A percentile compares a stretch with the other conserved stretches of the same genome.
These are phyloP conservation scores for Bombus haemorrhoidalis DNA, from an alignment of 1,140 invertebrate genomes.

Conservation along the genomic window DNA sequence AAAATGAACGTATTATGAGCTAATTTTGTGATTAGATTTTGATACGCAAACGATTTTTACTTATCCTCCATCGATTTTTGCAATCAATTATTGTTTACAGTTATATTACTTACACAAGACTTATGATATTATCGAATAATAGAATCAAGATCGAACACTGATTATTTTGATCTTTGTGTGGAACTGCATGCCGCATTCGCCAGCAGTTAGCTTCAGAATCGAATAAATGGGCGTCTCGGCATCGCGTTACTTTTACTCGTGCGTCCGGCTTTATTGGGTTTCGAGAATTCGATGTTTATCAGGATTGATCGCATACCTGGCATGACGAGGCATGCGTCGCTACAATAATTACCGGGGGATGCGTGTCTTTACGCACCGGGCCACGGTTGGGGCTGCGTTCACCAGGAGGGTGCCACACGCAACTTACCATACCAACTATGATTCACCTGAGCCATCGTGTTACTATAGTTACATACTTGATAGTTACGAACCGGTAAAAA, in stretches of 20 bases:
- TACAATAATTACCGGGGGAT: conserved; percentile 64
- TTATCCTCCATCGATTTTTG: too few species aligned
- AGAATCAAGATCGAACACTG: too few species aligned
- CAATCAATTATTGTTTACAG: too few species aligned
- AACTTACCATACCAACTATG: conserved; percentile 61
- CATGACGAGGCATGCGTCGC: conserved; percentile 71
- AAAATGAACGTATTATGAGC: too few species aligned
- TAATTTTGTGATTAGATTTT: too few species aligned
- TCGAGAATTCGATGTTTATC: conserved; percentile 60
- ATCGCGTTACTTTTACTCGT: conserved; percentile 1
- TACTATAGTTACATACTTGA: conserved; percentile 64
- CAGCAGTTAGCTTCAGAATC: neutral
- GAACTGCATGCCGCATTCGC: too few species aligned
- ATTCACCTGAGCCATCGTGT: conserved; percentile 69
- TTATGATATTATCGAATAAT: too few species aligned
- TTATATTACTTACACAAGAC: too few species aligned
- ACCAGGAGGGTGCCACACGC: conserved; percentile 62
- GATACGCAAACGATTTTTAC: too few species aligned
- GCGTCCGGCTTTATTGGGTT: conserved; percentile 37
- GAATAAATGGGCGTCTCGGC: neutral
- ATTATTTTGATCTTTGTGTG: too few species aligned
- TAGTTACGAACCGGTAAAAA: neutral
- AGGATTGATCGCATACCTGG: conserved; percentile 64
- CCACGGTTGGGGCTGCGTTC: conserved; percentile 33
- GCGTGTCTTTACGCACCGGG: conserved; percentile 68